phyloP scores from a whole-genome alignment of 2,113 vertebrate genomes.

The Chloropsis hardwickii region DNA sequence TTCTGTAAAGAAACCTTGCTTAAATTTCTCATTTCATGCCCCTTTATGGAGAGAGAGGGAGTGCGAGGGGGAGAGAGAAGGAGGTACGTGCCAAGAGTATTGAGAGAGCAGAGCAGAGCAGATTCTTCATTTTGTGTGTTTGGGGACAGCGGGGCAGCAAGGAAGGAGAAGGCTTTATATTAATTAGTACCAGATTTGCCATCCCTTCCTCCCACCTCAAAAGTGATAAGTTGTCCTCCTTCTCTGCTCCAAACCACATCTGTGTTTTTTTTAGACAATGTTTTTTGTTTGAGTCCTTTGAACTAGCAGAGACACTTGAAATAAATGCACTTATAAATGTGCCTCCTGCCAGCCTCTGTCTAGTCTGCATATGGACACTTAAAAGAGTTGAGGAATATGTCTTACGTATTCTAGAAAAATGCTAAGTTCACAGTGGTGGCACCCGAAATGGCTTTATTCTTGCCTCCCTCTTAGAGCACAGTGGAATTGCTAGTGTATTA shows the following conservation, averaged over 20 bases:
- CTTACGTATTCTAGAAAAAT: constrained; percentile 7
- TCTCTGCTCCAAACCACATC: not conserved
- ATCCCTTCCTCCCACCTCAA: not conserved
- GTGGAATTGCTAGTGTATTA: not conserved
- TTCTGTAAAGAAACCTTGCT: constrained; percentile 11
- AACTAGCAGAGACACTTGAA: constrained; percentile 40
- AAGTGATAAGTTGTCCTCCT: not conserved
- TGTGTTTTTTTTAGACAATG: not conserved
- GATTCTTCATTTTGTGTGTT: not conserved
- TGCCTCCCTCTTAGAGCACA: not conserved
- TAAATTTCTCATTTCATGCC: constrained; percentile 35
- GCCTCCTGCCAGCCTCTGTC: constrained; percentile 31
- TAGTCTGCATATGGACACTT: constrained; percentile 32
- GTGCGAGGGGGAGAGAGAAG: not conserved
- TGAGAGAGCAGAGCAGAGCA: not conserved
- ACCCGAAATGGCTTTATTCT: constrained; percentile 32
- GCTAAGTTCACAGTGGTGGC: constrained; percentile 28
- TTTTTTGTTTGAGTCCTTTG: constrained; percentile 30
- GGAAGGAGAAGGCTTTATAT: not conserved
- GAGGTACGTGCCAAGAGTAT: not conserved
- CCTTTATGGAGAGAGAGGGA: not conserved
- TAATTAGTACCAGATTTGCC: constrained; percentile 6
- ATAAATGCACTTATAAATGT: constrained; percentile 21
- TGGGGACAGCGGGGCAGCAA: not conserved
- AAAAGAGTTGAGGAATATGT: not conserved